Percentiles rank a stretch among this genome's conserved stretches.
Evolutionary conservation across 2,113 vertebrate species (phyloP).

Genomic region (Spermophilus dauricus): DNA sequence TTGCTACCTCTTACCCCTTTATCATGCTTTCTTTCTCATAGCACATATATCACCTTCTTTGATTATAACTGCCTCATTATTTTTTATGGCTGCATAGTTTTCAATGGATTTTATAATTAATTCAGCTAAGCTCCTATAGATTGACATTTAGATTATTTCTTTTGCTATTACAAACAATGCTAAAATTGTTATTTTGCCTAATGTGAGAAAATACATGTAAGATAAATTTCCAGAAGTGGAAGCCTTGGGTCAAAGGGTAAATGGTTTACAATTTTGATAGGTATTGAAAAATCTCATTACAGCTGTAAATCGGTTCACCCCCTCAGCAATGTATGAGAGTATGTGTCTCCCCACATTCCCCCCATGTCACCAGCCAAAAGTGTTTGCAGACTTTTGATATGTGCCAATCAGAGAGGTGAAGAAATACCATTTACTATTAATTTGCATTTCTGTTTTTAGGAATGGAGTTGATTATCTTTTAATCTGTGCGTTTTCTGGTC

Average conservation of each 20-base stretch:
- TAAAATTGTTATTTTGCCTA: not conserved
- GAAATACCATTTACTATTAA: not conserved
- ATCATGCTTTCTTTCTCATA: not conserved
- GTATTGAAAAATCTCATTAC: not conserved
- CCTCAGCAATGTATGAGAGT: not conserved
- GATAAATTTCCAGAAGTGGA: not conserved
- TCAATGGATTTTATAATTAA: not conserved
- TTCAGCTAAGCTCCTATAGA: not conserved
- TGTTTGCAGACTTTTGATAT: not conserved
- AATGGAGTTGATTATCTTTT: slow-evolving; percentile 7
- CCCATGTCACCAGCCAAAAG: not conserved
- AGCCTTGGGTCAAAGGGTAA: not conserved
- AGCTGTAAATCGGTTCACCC: not conserved
- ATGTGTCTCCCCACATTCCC: not conserved
- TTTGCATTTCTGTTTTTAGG: not conserved
- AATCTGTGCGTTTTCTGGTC: not conserved
- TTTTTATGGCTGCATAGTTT: not conserved
- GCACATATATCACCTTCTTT: too few relatives aligned
- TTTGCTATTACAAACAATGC: not conserved
- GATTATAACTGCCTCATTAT: not conserved
- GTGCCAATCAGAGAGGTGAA: not conserved
- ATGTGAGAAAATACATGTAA: not conserved
- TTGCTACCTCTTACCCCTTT: not conserved
- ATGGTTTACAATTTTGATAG: slow-evolving; percentile 23
- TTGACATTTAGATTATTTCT: not conserved